Base-by-base conservation (phyloP, 2,888 invertebrate genomes). In the Aporophyla lueneburgensis region DNA sequence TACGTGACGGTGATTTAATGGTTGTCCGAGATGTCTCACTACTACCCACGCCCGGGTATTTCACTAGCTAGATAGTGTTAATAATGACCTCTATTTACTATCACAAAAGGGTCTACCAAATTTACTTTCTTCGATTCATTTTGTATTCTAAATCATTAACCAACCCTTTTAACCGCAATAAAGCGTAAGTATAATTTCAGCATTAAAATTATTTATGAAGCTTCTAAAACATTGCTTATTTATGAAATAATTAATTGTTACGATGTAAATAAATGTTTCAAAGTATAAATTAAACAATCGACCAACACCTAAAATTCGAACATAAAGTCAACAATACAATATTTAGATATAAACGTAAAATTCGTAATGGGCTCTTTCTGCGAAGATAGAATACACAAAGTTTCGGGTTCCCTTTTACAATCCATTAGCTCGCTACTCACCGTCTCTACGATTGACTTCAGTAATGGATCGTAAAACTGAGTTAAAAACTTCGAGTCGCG, bases 1-100 rank as follows among this genome's bases (percentile, higher is more conserved):
- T 66, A 78, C 79, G 76, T 84, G 85, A 59, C 74, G 59, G 53
- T 24, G 82, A 85, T 79, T 84, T 82, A 85, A 84, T 84, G 79
- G 59, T 53, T 14, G 59, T 24, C 51, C 66, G 43, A 74, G 43
- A 58, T 71, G 65, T 62, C 66, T 76, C 58, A 69, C 65, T 59
- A 49, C 67, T 54, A 24, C 65, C 76, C 51, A 67, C 65, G 24
- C 24, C 6, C 53, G 16, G 40, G 12, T 58, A 71, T 74, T 74
- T 56, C 40, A 43, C 61, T 78, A 65, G 24, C 62, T 58, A 71
- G 24, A 49, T 65, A 74, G 61, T 56, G 68, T 76, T 69, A 58
- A 80, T 77, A 83, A 75, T 73, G 73, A 51, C 24, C 33, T 49
- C 74, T 54, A 76, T 83, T 72, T 40, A 70, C 61, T 69, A 73